Percentiles rank a stretch among this genome's conserved stretches.
Evolutionary conservation across 2,113 vertebrate species (phyloP).

Genomic region (rabbit (Oryctolagus cuniculus)): mOryCun1.1 NC_091453.1:31249001-31249500

Average conservation of each 20-base stretch:
- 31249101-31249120: neutral
- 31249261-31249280: neutral
- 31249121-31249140: conserved; percentile 15
- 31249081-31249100: neutral
- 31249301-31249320: too few relatives aligned
- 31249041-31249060: neutral
- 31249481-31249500: too few relatives aligned
- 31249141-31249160: neutral
- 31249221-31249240: neutral
- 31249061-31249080: neutral
- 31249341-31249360: too few relatives aligned
- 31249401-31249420: too few relatives aligned
- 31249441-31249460: too few relatives aligned
- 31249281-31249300: too few relatives aligned
- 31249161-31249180: neutral
- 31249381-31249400: too few relatives aligned
- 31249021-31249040: neutral
- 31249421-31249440: too few relatives aligned
- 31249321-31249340: too few relatives aligned
- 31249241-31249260: conserved; percentile 55
- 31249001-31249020: neutral
- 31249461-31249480: too few relatives aligned
- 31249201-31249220: neutral
- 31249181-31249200: neutral
- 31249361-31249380: neutral